These are phyloP conservation scores for Ornithoptera alexandrae DNA, from an alignment of 2,888 invertebrate genomes.

Conservation along the genomic window DNA sequence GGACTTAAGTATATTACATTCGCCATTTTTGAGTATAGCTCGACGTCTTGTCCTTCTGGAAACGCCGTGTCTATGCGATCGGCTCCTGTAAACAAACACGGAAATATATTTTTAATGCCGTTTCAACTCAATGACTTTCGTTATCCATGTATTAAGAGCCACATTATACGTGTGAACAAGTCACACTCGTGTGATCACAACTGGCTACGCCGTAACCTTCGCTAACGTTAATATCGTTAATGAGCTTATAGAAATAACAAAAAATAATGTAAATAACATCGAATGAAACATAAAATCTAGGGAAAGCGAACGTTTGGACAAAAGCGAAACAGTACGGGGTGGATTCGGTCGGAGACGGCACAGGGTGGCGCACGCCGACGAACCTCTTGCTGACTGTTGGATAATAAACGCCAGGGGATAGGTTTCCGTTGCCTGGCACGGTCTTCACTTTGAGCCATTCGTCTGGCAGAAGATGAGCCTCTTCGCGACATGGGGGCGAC, in stretches of 20 bases:
- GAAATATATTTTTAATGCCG: conserved; percentile 44
- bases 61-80: conserved; percentile 83
- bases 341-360: conserved; percentile 65
- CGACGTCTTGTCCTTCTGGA: conserved; percentile 87
- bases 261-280: conserved; percentile 49
- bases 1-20: conserved; percentile 96
- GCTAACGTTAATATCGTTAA: conserved; percentile 67
- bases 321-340: conserved; percentile 71
- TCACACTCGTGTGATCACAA: conserved; percentile 57
- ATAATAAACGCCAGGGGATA: conserved; percentile 76
- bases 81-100: conserved; percentile 80
- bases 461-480: conserved; percentile 71
- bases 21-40: conserved; percentile 96
- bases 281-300: conserved; percentile 38
- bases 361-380: conserved; percentile 60
- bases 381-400: conserved; percentile 75
- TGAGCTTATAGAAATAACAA: conserved; percentile 49
- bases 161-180: conserved; percentile 60
- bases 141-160: conserved; percentile 43
- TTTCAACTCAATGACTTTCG: conserved; percentile 48
- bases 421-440: conserved; percentile 67
- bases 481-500: conserved; percentile 74
- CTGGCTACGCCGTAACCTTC: conserved; percentile 53
- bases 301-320: conserved; percentile 52
- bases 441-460: conserved; percentile 75